A percentile compares a stretch with the other conserved stretches of the same genome.
Conservation (phyloP, 2,797 vertebrate genomes). For the Acomys russatus region DNA sequence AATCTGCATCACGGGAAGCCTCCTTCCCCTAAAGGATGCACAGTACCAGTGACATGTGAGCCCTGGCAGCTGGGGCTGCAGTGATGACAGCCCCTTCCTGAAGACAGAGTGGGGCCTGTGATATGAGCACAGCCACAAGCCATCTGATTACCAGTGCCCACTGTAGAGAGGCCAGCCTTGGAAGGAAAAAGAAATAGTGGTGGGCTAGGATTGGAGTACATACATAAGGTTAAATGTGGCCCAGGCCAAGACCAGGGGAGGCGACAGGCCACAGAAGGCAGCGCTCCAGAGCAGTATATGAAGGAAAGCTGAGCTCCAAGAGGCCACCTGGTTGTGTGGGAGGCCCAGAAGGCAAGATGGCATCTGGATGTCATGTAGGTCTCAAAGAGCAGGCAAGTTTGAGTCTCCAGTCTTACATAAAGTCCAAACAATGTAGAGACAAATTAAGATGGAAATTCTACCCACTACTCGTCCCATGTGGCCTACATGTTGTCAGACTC, state of each 20-base stretch:
- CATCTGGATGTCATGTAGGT: neutral
- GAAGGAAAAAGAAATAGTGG: neutral
- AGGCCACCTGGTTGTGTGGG: neutral
- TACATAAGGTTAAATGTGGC: neutral
- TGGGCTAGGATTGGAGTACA: neutral
- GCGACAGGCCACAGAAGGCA: neutral
- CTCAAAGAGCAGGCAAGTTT: neutral
- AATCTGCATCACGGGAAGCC: neutral
- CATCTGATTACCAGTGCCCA: neutral
- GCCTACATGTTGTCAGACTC: neutral
- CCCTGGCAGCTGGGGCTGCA: neutral
- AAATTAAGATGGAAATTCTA: constrained; percentile 38
- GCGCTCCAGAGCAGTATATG: neutral
- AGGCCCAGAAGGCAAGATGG: neutral
- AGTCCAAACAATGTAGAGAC: constrained; percentile 32
- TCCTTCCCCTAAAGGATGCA: neutral
- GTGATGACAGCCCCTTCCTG: neutral
- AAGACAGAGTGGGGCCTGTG: neutral
- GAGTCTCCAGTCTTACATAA: neutral
- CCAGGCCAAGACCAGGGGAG: neutral
- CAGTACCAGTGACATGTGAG: neutral
- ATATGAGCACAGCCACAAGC: neutral
- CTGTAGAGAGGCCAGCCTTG: neutral
- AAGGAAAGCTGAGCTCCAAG: neutral
- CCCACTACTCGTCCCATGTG: neutral